A percentile compares a stretch with the other conserved stretches of the same genome.
Conservation (phyloP, 2,888 invertebrate species). For the Germaria angustata region DNA sequence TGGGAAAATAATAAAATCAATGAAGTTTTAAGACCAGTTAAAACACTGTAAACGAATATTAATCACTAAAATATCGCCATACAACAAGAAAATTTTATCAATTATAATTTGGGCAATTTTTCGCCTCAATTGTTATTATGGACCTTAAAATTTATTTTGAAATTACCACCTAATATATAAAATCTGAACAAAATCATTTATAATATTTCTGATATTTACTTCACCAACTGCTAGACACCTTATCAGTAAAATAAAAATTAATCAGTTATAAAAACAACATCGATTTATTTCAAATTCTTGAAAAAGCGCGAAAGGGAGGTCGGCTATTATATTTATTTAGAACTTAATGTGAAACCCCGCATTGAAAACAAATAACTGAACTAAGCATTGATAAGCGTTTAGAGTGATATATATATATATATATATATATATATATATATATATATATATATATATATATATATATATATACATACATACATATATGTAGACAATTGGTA, state of each 20-base stretch:
- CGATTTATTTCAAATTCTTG: constrained; percentile 15
- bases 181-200: no score
- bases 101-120: constrained; percentile 2
- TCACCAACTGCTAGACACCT: not conserved
- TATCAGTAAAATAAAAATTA: constrained; percentile 31
- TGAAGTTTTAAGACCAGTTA: no score
- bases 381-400: constrained; percentile 29
- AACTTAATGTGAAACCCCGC: constrained; percentile 24
- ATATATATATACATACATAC: no score
- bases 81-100: no score
- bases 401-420: constrained; percentile 13
- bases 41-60: no score
- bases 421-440: no score
- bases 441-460: no score
- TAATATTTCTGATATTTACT: constrained; percentile 11
- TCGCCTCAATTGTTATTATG: not conserved
- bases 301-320: constrained; percentile 5
- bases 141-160: no score
- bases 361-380: constrained; percentile 19
- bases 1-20: no score
- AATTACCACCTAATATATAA: no score
- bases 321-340: not conserved
- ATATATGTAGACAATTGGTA: constrained; percentile 3
- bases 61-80: no score
- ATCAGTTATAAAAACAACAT: constrained; percentile 5